These are phyloP conservation scores for Sphaerophoria rueppellii DNA, from an alignment of 2,888 invertebrate genomes.

Conservation along the genomic window DNA sequence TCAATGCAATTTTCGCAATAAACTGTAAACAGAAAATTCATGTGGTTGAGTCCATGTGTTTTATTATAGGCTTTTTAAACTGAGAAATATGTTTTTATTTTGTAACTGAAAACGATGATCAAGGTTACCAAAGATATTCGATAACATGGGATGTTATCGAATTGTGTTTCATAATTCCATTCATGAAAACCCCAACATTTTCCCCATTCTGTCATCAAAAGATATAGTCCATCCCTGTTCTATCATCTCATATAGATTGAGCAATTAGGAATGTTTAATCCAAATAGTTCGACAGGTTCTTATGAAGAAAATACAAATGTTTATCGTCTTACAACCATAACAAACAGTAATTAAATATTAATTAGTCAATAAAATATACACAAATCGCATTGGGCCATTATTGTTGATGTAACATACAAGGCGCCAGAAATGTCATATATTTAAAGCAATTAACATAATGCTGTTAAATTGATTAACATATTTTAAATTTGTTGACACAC, in stretches of 20 bases:
- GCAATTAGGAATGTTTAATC: too few relatives aligned
- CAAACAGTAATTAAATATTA: not conserved
- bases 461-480: too few relatives aligned
- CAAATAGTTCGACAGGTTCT: not conserved
- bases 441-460: not conserved
- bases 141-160: not conserved
- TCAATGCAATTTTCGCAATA: not conserved
- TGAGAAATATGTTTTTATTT: too few relatives aligned
- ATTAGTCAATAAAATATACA: not conserved
- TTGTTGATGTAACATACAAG: not conserved
- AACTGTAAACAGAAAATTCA: not conserved
- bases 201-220: too few relatives aligned
- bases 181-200: not conserved
- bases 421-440: not conserved
- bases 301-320: not conserved
- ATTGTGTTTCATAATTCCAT: not conserved
- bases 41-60: not conserved
- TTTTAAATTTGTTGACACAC: too few relatives aligned
- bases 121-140: constrained; percentile 2
- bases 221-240: too few relatives aligned
- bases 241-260: too few relatives aligned
- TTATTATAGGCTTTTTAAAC: not conserved
- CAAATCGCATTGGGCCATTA: not conserved
- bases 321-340: not conserved
- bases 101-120: not conserved